Base-by-base conservation (phyloP, 2,113 vertebrate species). In the Larimichthys crocea region DNA sequence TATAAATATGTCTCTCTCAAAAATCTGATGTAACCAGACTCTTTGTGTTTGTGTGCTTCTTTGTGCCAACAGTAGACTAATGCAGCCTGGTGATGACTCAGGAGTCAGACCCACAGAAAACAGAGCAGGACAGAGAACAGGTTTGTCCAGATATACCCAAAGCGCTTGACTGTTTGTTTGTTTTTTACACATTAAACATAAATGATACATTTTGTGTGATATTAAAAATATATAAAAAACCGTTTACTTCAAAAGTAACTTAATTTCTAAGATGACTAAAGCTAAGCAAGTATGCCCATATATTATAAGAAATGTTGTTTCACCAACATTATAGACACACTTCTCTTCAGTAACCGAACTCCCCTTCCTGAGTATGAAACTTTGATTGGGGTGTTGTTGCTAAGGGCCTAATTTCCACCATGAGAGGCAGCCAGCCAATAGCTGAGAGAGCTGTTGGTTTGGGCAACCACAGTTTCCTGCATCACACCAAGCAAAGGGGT, bases 391-490 rank as follows among this genome's bases (percentile, higher is more conserved):
- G 68, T 88, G 79, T 79, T 87, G 85, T 92, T 92, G 82, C 84
- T 88, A 88, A 82, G 79, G 75, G 79, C 69, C 29, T 48, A 40
- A 62, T 77, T 78, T 85, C 72, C 73, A 80, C 80, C 80, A n/a
- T 24, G 72, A 61, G 26, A 90, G 60, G 40, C 83, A 90, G 69
- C 26, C 73, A 91, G 68, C 87, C 83, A 88, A 87, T 86, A 74
- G 77, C 73, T 67, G 74, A 86, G 62, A 86, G 84, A 85, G 74
- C 78, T 89, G 82, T 90, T 68, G 77, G 74, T 84, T 91, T 82
- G 24, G 72, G 74, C 77, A 82, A 83, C 84, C 85, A 48, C 87
- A 82, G 87, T 70, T 92, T 92, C 87, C 91, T 91, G 91, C 76
- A 75, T 88, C 83, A 78, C 83, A 76, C 79, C 11, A 70, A 44